Base-by-base conservation (phyloP, 1,140 invertebrate species). In the Uloborus diversus region DNA sequence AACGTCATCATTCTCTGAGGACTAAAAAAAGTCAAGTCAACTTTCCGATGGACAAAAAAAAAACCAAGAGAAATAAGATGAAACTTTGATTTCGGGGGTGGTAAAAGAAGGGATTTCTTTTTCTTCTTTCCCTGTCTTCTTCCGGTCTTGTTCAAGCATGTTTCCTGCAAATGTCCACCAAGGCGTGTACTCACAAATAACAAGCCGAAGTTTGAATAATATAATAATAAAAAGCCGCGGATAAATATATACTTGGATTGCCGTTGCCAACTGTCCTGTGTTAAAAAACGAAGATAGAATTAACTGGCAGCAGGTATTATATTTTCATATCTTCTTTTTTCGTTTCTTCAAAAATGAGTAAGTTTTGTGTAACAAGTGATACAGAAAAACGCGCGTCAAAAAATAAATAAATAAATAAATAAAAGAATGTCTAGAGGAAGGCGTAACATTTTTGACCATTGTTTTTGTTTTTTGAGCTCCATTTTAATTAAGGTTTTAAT, bases 91-190 rank as follows among this genome's bases (percentile, higher is more conserved):
- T n/a, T 53, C 14, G 57, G 57, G 57, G 70, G 59, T 49, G 70
- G 57, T n/a, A 42, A 37, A 25, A 59, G 33, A n/a, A 37, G 20
- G 30, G 27, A 7, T 11, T 28, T 13, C 17, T n/a, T 17, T n/a
- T 69, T 56, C 25, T 69, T 33, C 35, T 20, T 56, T 27, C 42
- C 23, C 20, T 71, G 37, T 71, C 25, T n/a, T 59, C 70, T 73
- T 73, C 70, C 70, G 70, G 70, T 62, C 70, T 49, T 73, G 70
- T 73, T 73, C 25, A 73, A 73, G 47, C 70, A 73, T 73, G 70
- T 73, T 62, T 73, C 70, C 70, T 73, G 70, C 57, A 62, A 73
- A 23, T 59, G 57, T 49, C 57, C 57, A 73, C 37, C 30, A 73
- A 62, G 70, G 70, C 70, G 70, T 73, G 25, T 59, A 73, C 57